Evolutionary conservation across 2,888 invertebrate genomes (phyloP), one percentile per base, ranked within the genome.

Genomic region (Synanthedon tipuliformis): DNA sequence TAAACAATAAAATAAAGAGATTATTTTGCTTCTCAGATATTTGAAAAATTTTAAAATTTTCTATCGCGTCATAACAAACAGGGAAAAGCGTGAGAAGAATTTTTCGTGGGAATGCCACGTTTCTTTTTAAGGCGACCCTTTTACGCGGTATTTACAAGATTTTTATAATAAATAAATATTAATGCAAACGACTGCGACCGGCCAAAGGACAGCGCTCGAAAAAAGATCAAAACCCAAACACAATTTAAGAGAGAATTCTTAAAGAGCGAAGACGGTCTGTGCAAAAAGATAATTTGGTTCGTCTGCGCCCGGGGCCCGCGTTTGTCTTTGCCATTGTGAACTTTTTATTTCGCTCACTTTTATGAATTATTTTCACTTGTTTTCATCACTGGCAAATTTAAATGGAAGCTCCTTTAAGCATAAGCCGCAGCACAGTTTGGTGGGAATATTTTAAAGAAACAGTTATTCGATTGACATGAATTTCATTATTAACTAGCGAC

Each of bases 181-280:
- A 83, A 81, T 79, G 73, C 76, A 79, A 69, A 68, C 66, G 66
- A 60, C 66, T 62, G 67, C 68, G 73, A 77, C 72, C 71, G 72
- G 73, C 67, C 78, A 81, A 79, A 83, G 78, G 81, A 75, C 82
- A 75, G 70, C 68, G 66, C 65, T 62, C 59, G 61, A 71, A 84
- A 86, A 84, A 81, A 75, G 78, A 76, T 76, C 68, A 75, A 78
- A 81, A 81, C 76, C 74, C 58, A 82, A 82, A 84, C 70, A 83
- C 81, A 87, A 84, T 84, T 85, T 85, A 79, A 83, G 83, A 83
- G 78, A 75, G 85, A 84, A 85, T 86, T 84, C 82, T 83, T 81
- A 81, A 81, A 81, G 75, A 84, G 78, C 73, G 73, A 81, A 81
- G 83, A 84, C 68, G 53, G 55, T 54, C 49, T 72, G 59, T 60